Evolutionary conservation across 2,113 vertebrate genomes (phyloP), one percentile per base, ranked within the genome.

Genomic region (Gallinago paraguaiae): DNA sequence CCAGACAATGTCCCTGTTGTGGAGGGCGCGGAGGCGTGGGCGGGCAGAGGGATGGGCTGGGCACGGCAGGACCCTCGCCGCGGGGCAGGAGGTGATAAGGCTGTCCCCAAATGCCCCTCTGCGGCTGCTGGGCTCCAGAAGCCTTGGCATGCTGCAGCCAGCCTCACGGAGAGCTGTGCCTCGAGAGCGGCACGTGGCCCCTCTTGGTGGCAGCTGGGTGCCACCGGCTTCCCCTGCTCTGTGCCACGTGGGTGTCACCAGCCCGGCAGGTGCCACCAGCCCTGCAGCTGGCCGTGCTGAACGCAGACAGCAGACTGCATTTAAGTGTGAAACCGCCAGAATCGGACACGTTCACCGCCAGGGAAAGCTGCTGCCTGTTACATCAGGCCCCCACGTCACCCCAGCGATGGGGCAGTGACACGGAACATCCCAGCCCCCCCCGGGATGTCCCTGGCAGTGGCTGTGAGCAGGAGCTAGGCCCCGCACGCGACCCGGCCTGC

Each of bases 301-400:
- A 10, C 0, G 3, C 39, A 10, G 0, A 51, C 50, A 8, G 0
- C 0, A 6, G 25, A 33, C 4, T 39, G 9, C 5, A 2, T 51
- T 46, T 10, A 15, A n/a, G 65, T 0, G 8, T 23, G 13, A 39
- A 88, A 27, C 11, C 67, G 7, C 43, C 75, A 11, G 11, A 28
- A 22, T 0, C 0, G 20, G 53, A 54, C 1, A 33, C 14, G 30
- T 17, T 56, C 4, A 3, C 56, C 79, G 0, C 19, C 0, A 19
- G 59, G 84, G 67, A 75, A 76, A 78, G 60, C 0, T 9, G 46
- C 10, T 0, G 11, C n/a, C 56, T 0, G 10, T 78, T 84, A 37
- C 27, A 1, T 24, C 19, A 9, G 53, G 74, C 37, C 35, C 50
- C 22, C 30, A 18, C 2, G 60, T 39, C 93, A 74, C 20, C 7